A percentile compares a stretch with the other conserved stretches of the same genome.
Conservation (phyloP, 2,888 invertebrate genomes). For the Pristionchus japonicus region DNA sequence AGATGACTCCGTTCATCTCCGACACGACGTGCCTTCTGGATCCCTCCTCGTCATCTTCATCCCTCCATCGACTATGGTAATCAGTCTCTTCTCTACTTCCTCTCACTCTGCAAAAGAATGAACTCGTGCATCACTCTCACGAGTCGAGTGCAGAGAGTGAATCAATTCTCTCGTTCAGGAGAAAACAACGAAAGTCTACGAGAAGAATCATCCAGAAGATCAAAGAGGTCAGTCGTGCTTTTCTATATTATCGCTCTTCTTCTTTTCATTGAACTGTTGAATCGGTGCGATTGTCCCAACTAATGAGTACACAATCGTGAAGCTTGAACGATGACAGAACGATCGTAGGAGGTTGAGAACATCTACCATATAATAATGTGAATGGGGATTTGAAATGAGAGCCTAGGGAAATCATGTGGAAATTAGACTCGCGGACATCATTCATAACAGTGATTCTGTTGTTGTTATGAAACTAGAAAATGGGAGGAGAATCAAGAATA, state of each 20-base stretch:
- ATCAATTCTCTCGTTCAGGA: not conserved
- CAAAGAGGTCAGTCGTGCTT: not conserved
- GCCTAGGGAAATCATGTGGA: not conserved
- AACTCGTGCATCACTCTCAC: not conserved
- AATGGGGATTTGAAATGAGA: not conserved
- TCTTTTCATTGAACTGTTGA: too few species aligned
- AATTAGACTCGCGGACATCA: not conserved
- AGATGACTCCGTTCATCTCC: conserved; percentile 21
- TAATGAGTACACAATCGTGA: too few species aligned
- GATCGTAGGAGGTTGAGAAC: too few species aligned
- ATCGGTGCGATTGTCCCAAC: too few species aligned
- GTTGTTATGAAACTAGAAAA: not conserved
- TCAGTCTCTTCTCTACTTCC: not conserved
- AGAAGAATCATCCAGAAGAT: not conserved
- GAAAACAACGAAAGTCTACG: conserved; percentile 13
- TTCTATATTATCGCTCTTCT: too few species aligned
- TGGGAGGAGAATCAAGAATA: not conserved
- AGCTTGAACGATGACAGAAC: too few species aligned
- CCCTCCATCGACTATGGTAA: conserved; percentile 11
- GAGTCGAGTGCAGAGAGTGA: not conserved
- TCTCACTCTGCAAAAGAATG: not conserved
- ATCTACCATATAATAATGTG: too few species aligned
- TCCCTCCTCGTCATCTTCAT: not conserved
- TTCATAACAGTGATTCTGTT: not conserved
- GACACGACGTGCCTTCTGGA: not conserved